phyloP scores from a whole-genome alignment of 2,113 vertebrate genomes.

The Pitta sordida region DNA sequence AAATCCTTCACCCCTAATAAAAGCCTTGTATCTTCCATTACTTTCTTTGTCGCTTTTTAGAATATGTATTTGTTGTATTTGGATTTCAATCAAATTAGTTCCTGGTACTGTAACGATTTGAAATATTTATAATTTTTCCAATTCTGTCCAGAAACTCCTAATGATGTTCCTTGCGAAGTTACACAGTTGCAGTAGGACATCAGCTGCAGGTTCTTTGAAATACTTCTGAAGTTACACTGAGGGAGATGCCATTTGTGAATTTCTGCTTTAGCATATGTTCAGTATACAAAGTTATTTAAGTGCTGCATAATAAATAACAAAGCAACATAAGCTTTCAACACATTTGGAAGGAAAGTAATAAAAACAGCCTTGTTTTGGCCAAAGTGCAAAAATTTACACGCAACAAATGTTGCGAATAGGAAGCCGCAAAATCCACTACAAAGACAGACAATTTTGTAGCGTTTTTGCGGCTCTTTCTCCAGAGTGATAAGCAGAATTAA shows the following conservation, averaged over 20 bases:
- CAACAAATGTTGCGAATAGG: not conserved
- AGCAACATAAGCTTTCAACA: conserved; percentile 18
- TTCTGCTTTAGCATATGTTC: not conserved
- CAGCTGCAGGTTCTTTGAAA: not conserved
- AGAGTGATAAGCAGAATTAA: not conserved
- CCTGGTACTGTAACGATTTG: not conserved
- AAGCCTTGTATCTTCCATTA: not conserved
- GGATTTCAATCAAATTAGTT: not conserved
- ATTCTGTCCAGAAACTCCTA: not conserved
- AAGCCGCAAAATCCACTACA: not conserved
- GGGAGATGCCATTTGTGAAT: not conserved
- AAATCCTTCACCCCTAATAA: not conserved
- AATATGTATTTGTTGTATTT: not conserved
- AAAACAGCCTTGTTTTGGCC: not conserved
- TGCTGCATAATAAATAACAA: not conserved
- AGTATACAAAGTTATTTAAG: not conserved
- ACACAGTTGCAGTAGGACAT: accelerated
- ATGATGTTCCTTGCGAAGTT: not conserved
- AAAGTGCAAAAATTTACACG: not conserved
- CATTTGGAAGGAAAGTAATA: conserved; percentile 2
- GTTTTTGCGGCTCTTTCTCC: not conserved
- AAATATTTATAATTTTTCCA: not conserved
- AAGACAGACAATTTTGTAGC: not conserved
- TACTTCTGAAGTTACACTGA: not conserved
- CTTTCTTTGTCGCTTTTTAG: not conserved